Base-by-base conservation (phyloP, 2,113 vertebrate species). In the Cebidichthys violaceus region DNA sequence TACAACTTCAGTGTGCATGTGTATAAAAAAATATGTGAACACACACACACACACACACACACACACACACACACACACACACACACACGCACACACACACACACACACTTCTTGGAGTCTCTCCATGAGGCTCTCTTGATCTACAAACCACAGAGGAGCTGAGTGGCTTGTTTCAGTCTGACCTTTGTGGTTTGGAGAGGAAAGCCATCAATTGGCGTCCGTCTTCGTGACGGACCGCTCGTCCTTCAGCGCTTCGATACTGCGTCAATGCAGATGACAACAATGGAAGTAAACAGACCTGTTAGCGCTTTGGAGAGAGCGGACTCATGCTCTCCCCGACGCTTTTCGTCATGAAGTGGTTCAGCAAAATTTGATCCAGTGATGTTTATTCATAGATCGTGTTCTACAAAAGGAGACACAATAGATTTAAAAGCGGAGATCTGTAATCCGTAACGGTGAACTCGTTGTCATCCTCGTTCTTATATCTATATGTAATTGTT, bases 101-200 rank as follows among this genome's bases (percentile, higher is more conserved):
- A 66, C 50, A n/a, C 61, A 18, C 5, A 6, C 27, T 33, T 31
- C 47, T 29, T 66, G 18, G 22, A 67, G 41, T 50, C 50, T 62
- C 24, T 62, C 62, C 43, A 59, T 1, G 35, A 59, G 62, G 22
- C 27, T 64, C 1, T 45, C 60, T 22, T 84, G 37, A 61, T 75
- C 14, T 35, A 31, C 41, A 60, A 72, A 73, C 24, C 61, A 41
- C 66, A 70, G 75, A 82, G 35, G 67, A 86, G 83, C 83, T 73
- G 64, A 80, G 62, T 50, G 71, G 70, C 70, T 67, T 37, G 57
- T 88, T 80, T 83, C 41, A 50, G 75, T 39, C 47, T 72, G 74
- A 81, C 70, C 75, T 71, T 50, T 79, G 78, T 39, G 72, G 66
- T 88, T 77, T 70, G 62, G 70, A 64, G 4, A 67, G 62, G 20